Evolutionary conservation across 37 sponge, comb jelly and placozoan species (phyloP).

Genomic region (Bolinopsis microptera): DNA sequence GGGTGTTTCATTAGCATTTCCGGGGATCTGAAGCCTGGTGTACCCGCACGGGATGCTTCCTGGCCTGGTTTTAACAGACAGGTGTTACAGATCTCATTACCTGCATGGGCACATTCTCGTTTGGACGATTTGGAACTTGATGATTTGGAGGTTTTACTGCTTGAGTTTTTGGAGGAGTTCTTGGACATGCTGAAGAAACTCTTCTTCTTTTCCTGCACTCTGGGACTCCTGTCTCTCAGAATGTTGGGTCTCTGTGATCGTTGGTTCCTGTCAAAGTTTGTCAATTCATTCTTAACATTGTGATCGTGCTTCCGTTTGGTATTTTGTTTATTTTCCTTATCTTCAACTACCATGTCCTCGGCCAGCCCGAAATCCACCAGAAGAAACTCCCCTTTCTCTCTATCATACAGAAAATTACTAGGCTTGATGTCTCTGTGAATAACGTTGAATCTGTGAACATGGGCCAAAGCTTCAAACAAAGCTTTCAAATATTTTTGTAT

Average conservation of each 20-base stretch:
- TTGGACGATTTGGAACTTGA: not conserved
- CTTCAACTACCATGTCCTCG: conserved; percentile 60
- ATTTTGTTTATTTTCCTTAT: conserved; percentile 31
- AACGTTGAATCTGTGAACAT: conserved; percentile 82
- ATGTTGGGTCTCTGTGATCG: not conserved
- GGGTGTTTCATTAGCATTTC: conserved; percentile 67
- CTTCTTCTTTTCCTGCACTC: conserved; percentile 51
- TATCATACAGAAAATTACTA: conserved; percentile 93
- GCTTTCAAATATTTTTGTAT: conserved; percentile 79
- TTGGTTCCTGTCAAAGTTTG: conserved; percentile 3
- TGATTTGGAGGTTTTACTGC: not conserved
- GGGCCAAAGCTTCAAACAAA: conserved; percentile 79
- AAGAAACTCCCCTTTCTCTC: conserved; percentile 71
- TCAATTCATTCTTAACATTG: not conserved
- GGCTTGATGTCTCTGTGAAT: conserved; percentile 98
- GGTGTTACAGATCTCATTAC: conserved; percentile 64
- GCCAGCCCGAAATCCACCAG: conserved; percentile 88
- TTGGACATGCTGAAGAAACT: conserved; percentile 25
- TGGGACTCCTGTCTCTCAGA: conserved; percentile 34
- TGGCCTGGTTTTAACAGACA: conserved; percentile 54
- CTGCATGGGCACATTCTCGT: conserved; percentile 21
- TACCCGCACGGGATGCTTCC: conserved; percentile 65
- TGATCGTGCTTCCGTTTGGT: not conserved
- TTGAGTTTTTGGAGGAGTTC: not conserved
- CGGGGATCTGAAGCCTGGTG: conserved; percentile 65